phyloP scores from a whole-genome alignment of 2,113 vertebrate species.

The Ceratotherium simum region DNA sequence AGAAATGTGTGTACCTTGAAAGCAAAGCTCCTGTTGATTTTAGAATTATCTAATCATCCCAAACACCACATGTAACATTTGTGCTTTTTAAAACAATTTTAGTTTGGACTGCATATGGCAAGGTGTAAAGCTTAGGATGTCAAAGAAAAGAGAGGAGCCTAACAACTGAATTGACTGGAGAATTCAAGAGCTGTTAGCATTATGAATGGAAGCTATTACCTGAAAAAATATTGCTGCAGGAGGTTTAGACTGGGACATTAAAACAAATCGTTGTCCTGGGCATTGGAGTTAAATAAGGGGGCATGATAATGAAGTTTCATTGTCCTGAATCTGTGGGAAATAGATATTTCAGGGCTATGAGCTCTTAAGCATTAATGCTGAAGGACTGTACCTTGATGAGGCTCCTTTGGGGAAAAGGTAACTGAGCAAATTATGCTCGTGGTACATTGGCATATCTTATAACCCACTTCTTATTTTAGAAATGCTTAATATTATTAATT shows the following conservation, averaged over 20 bases:
- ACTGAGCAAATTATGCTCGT: slow-evolving; percentile 82
- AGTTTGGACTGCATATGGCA: neutral
- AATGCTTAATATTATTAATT: slow-evolving; percentile 87
- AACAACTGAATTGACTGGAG: slow-evolving; percentile 37
- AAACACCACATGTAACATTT: neutral
- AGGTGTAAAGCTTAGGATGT: slow-evolving; percentile 33
- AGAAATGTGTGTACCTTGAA: slow-evolving; percentile 24
- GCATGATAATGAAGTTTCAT: slow-evolving; percentile 65
- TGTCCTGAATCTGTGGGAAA: slow-evolving; percentile 59
- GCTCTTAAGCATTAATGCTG: neutral
- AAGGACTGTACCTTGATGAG: slow-evolving; percentile 63
- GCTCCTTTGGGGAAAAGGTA: slow-evolving; percentile 80
- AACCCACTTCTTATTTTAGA: slow-evolving; percentile 89
- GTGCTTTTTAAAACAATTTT: neutral
- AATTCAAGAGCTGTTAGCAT: slow-evolving; percentile 61
- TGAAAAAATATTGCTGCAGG: slow-evolving; percentile 66
- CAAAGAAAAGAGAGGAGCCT: neutral
- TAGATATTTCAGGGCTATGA: neutral
- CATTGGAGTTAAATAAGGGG: slow-evolving; percentile 69
- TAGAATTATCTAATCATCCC: neutral
- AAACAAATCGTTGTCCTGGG: slow-evolving; percentile 67
- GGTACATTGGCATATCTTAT: slow-evolving; percentile 79
- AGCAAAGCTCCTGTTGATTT: slow-evolving; percentile 41
- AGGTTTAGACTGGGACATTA: slow-evolving; percentile 62
- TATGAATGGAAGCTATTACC: slow-evolving; percentile 65